phyloP scores from a whole-genome alignment of 2,888 invertebrate genomes.

The Keiferia lycopersicella region DNA sequence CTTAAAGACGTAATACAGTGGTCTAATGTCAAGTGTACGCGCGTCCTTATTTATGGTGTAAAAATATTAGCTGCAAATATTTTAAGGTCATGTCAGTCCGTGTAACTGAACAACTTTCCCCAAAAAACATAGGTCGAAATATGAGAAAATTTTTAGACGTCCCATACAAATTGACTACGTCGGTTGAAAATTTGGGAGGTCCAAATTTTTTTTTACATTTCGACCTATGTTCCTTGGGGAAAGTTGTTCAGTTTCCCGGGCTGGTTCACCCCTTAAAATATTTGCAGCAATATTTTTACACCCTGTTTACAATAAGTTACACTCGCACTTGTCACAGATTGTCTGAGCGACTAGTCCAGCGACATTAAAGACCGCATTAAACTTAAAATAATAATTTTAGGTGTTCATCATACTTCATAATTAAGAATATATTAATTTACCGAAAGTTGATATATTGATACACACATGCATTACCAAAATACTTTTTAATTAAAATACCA shows the following conservation, averaged over 20 bases:
- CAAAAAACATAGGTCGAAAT: too few species aligned
- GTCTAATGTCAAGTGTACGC: not conserved
- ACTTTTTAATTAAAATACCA: not conserved
- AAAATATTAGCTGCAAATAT: too few species aligned
- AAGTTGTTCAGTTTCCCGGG: too few species aligned
- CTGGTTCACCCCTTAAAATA: too few species aligned
- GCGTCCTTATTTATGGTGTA: not conserved
- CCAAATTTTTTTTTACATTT: too few species aligned
- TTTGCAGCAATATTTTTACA: too few species aligned
- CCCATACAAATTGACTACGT: too few species aligned
- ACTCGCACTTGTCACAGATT: not conserved
- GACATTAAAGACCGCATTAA: conserved; percentile 45
- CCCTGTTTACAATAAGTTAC: not conserved
- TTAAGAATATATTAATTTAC: conserved; percentile 23
- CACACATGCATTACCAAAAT: not conserved
- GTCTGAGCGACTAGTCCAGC: conserved; percentile 51
- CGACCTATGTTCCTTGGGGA: too few species aligned
- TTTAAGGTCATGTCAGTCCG: too few species aligned
- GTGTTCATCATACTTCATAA: conserved; percentile 33
- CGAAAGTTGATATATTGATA: conserved; percentile 22
- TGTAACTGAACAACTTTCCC: too few species aligned
- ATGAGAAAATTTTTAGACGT: too few species aligned
- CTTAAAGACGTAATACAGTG: not conserved
- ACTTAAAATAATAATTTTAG: conserved; percentile 38
- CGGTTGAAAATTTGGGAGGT: too few species aligned